phyloP scores from a whole-genome alignment of 2,113 vertebrate species.

The Rhipidura dahli region DNA sequence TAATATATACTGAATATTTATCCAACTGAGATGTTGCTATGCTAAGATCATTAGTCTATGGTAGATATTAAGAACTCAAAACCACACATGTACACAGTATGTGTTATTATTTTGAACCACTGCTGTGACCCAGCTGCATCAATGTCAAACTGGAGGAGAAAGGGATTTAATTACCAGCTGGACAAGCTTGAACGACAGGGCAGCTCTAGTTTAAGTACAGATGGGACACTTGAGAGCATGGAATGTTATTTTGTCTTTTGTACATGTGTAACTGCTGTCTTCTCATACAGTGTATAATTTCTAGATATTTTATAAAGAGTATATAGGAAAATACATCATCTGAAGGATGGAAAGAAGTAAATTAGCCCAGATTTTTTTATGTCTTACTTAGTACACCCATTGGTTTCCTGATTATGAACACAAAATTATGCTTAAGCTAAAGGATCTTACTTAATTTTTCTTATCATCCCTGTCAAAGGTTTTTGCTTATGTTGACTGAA shows the following conservation, averaged over 20 bases:
- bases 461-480: not conserved
- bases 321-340: not conserved
- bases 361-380: not conserved
- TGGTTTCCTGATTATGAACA: not conserved
- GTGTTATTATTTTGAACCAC: slow-evolving; percentile 12
- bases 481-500: not conserved
- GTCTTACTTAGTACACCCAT: not conserved
- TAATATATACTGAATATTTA: not conserved
- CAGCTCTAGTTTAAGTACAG: not conserved
- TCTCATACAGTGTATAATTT: not conserved
- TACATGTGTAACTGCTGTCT: not conserved
- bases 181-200: not conserved
- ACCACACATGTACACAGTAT: not conserved
- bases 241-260: not conserved
- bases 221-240: not conserved
- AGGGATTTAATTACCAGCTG: not conserved
- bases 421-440: not conserved
- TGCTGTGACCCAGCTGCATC: not conserved
- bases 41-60: slow-evolving; percentile 4
- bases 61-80: slow-evolving; percentile 7
- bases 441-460: not conserved
- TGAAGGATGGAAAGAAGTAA: not conserved
- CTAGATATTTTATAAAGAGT: not conserved
- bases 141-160: not conserved
- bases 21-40: not conserved